Base-by-base conservation (phyloP, 2,888 invertebrate genomes). In the Agriotes lineatus region DNA sequence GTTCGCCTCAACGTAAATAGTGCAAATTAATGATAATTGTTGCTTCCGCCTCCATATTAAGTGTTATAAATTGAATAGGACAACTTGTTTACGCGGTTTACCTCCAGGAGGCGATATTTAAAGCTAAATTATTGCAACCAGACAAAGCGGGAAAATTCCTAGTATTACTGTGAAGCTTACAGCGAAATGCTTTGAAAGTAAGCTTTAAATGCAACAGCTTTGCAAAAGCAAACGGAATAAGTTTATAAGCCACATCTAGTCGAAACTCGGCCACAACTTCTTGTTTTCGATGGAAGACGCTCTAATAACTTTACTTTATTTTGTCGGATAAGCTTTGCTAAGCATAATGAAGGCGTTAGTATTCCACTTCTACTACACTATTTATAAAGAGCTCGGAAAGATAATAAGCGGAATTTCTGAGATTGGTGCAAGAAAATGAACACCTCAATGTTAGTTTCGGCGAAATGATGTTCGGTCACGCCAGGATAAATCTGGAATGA, bases 401-500 rank as follows among this genome's bases (percentile, higher is more conserved):
- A 39, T 58, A 65, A 58, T 65, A 57, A 65, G 54, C 50, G 58
- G 54, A 67, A 54, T 59, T n/a, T 60, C 60, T 67, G 54, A 67
- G 60, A 67, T 67, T 67, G 44, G 60, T 59, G 18, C 35, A 66
- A 69, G 70, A 63, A 72, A 70, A 69, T 63, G 69, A 60, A 65
- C 66, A 65, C 65, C 69, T 62, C 65, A 62, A 67, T 71, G 59
- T 67, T 70, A 64, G 56, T 61, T 70, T 67, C 16, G 63, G 58
- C 30, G 45, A 64, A 67, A 67, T 65, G 63, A 71, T 69, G 59
- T 70, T 63, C 42, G 69, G 72, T 72, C 72, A 72, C 70, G 72
- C 63, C 61, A 72, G 64, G 57, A 70, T 72, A 70, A 70, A 57
- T 57, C 59, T 57, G 22, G 57, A 65, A 70, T 68, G 63, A 56